Evolutionary conservation across 1,140 invertebrate species (phyloP).

Genomic region (Pachyrhynchus sulphureomaculatus): DNA sequence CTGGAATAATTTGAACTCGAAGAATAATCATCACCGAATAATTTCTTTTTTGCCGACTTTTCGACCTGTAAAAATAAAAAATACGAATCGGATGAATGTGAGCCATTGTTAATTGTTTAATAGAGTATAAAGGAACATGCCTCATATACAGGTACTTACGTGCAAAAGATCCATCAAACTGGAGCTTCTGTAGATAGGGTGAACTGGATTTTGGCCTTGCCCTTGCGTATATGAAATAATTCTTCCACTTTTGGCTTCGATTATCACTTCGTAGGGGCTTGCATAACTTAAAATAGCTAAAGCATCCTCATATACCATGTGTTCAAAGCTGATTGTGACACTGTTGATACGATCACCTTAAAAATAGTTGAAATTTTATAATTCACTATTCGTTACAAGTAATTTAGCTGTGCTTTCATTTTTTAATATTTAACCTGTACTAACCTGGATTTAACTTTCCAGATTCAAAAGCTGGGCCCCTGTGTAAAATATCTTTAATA

Average conservation of each 20-base stretch:
- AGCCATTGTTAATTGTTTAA: too few relatives aligned
- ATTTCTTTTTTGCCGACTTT: slow-evolving; percentile 50
- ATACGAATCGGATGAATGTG: neutral
- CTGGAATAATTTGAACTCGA: slow-evolving; percentile 53
- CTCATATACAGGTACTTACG: slow-evolving; percentile 43
- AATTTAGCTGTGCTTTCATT: too few relatives aligned
- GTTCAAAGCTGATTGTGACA: slow-evolving; percentile 82
- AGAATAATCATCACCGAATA: slow-evolving; percentile 54
- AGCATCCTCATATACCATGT: slow-evolving; percentile 89
- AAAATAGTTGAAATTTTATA: too few relatives aligned
- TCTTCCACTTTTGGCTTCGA: slow-evolving; percentile 61
- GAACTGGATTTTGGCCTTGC: slow-evolving; percentile 36
- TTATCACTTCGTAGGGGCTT: slow-evolving; percentile 83
- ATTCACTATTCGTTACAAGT: too few relatives aligned
- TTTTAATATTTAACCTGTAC: too few relatives aligned
- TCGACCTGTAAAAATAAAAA: slow-evolving; percentile 8
- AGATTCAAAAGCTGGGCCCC: slow-evolving; percentile 84
- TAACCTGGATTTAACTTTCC: slow-evolving; percentile 79
- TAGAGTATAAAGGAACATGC: neutral
- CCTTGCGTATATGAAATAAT: slow-evolving; percentile 24
- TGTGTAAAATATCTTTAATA: slow-evolving; percentile 81
- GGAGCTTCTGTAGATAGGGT: slow-evolving; percentile 50
- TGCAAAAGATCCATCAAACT: slow-evolving; percentile 56
- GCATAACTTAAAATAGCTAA: slow-evolving; percentile 86
- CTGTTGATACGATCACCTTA: slow-evolving; percentile 84